Conservation (phyloP, 2,113 vertebrate genomes). For the Amblyornis subalaris region DNA sequence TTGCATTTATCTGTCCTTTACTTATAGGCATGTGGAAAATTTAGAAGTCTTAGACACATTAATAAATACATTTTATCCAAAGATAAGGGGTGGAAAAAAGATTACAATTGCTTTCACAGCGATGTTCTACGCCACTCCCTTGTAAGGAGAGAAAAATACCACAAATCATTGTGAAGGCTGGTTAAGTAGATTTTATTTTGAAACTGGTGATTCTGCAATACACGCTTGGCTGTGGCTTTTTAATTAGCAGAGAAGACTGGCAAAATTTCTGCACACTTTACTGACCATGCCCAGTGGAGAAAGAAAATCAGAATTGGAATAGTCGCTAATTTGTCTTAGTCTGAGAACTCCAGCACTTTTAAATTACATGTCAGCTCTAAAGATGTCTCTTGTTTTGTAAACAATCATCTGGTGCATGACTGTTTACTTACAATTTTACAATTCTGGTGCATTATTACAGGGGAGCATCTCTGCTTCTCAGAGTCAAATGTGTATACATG, state of each 20-base stretch:
- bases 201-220: not conserved
- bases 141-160: not conserved
- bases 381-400: not conserved
- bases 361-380: not conserved
- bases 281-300: not conserved
- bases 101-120: not conserved
- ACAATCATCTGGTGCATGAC: not conserved
- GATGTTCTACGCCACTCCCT: not conserved
- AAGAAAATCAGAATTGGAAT: not conserved
- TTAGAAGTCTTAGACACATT: not conserved
- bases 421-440: not conserved
- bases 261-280: not conserved
- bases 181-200: not conserved
- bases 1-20: not conserved
- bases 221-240: not conserved
- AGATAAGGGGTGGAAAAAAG: not conserved
- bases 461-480: not conserved
- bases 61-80: not conserved
- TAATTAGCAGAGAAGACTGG: not conserved
- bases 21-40: not conserved
- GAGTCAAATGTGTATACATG: accelerated
- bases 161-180: not conserved
- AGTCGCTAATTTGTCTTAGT: not conserved
- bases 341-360: not conserved
- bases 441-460: not conserved